These are phyloP conservation scores for Styela plicata DNA, from an alignment of 23 tunicate genomes.

Conservation along the genomic window DNA sequence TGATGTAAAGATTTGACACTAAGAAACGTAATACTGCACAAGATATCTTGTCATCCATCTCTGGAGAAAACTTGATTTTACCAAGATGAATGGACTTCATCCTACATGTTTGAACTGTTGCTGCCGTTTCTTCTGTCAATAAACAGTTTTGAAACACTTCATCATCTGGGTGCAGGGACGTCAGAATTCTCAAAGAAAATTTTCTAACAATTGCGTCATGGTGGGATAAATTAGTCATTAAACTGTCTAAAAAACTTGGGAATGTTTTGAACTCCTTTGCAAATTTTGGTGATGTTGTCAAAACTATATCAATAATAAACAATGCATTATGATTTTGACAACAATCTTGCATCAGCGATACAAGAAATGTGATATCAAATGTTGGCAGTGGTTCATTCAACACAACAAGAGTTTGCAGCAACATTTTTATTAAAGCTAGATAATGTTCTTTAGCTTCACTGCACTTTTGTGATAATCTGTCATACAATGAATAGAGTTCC, in stretches of 20 bases:
- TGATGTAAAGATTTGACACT: constrained; percentile 56
- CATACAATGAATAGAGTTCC: neutral
- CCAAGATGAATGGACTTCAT: constrained; percentile 34
- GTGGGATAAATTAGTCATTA: constrained; percentile 10
- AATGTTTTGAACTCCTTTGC: neutral
- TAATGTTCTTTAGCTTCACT: neutral
- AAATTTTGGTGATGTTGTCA: neutral
- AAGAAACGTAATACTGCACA: constrained; percentile 44
- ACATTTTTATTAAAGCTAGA: constrained; percentile 21
- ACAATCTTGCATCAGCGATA: neutral
- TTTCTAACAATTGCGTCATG: constrained; percentile 14
- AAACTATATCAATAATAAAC: neutral
- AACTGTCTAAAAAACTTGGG: neutral
- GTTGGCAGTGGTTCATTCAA: neutral
- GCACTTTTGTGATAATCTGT: neutral
- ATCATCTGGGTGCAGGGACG: neutral
- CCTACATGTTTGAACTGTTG: constrained; percentile 44
- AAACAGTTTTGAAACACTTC: constrained; percentile 7
- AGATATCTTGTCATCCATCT: constrained; percentile 1
- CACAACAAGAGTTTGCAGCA: neutral
- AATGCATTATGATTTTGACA: constrained; percentile 9
- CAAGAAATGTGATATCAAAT: neutral
- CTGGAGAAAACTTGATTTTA: constrained; percentile 34
- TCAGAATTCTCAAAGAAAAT: constrained; percentile 8
- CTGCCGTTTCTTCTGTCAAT: constrained; percentile 40